These are phyloP conservation scores for Oreochromis aureus DNA, from an alignment of 2,113 vertebrate genomes.

Conservation along the genomic window DNA sequence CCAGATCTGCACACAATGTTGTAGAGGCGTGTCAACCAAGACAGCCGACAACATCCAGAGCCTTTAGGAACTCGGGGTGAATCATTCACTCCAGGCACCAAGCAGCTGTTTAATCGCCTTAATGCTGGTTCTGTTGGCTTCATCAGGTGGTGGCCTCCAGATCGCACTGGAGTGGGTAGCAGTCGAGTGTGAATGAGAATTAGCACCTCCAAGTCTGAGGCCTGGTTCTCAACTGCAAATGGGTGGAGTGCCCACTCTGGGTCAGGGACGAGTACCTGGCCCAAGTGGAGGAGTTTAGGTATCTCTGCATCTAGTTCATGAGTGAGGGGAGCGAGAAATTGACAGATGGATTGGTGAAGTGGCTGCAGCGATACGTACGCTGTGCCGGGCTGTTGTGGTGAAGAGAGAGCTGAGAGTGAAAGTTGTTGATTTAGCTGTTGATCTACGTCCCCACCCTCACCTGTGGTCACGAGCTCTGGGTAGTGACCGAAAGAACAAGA, in stretches of 20 bases:
- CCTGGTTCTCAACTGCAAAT: background rate
- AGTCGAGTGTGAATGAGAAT: background rate
- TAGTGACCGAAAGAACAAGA: background rate
- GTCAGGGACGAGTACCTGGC: background rate
- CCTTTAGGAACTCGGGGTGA: background rate
- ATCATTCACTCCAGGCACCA: background rate
- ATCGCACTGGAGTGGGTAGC: background rate
- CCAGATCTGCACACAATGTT: background rate
- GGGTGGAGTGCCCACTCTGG: background rate
- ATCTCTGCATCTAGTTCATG: background rate
- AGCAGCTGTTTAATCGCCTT: background rate
- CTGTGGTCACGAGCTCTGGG: fast-evolving
- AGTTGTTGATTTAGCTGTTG: background rate
- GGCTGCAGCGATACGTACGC: background rate
- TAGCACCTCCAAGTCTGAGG: background rate
- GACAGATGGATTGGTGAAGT: background rate
- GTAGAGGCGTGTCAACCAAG: background rate
- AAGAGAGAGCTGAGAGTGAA: background rate
- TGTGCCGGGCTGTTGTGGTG: background rate
- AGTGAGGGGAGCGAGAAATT: background rate
- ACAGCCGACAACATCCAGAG: background rate
- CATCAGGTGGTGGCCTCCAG: background rate
- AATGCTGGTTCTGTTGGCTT: background rate
- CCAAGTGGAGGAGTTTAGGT: background rate
- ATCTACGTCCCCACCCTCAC: background rate